Evolutionary conservation across 2,888 invertebrate species (phyloP), one percentile per base, ranked within the genome.

Genomic region (Fabriciana adippe): DNA sequence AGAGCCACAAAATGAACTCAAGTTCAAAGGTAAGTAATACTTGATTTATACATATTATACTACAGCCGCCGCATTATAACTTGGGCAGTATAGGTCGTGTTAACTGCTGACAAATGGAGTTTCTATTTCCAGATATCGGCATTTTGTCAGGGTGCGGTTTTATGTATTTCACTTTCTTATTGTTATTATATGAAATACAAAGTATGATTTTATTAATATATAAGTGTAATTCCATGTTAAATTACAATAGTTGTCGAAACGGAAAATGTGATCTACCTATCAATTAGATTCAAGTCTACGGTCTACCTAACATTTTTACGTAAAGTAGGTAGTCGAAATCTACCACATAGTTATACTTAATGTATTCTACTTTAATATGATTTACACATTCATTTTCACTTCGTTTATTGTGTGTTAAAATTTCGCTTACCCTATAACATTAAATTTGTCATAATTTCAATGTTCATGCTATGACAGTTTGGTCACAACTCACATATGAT

Each of bases 1-100:
- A 94, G 97, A 97, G 84, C 98, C 98, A 80, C 95, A 96, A 92
- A 94, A 95, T 92, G 98, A 97, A 93, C 95, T 98, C 82, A 96
- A 95, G 94, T 98, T 98, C 93, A 95, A 95, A 94, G 97, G 98
- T 97, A 93, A 95, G 95, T 91, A 73, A 75, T 78, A 70, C 72
- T 77, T 74, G 72, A 78, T 79, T 76, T 80, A 68, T 75, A 76
- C 62, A 76, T 72, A 68, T 74, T 77, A 75, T 74, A 72, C 74
- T 73, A 65, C 72, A 72, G 80, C 78, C 76, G 79, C 83, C 85
- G 86, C 87, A 86, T 85, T 85, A 82, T 81, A 84, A 85, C 83
- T 86, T 84, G 77, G 80, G 79, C 83, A 80, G 80, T 81, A 82
- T 87, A 85, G 84, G 86, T 87, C 85, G 88, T 82, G 87, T 85